Evolutionary conservation across 2,888 invertebrate genomes (phyloP), one percentile per base, ranked within the genome.

Genomic region (Tenthredo distinguenda): DNA sequence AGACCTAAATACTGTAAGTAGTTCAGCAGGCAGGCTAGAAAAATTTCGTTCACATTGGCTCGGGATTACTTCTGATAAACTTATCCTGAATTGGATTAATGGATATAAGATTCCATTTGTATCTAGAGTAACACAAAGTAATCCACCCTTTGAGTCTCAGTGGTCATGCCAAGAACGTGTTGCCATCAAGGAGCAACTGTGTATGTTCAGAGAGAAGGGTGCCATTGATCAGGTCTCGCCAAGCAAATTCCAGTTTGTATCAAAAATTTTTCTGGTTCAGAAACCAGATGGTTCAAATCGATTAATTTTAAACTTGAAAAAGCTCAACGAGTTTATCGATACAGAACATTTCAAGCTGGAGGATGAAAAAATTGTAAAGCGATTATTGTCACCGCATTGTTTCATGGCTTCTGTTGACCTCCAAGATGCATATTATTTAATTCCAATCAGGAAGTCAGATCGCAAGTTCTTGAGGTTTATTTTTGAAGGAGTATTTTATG

Each of bases 291-390:
- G 86, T n/a, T 47, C 65, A 34, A 72, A 83, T 58, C 85, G 88
- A 31, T 85, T 87, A 26, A 87, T 87, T 31, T 43, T 89, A 18
- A 89, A 88, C 34, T 72, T 87, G 9, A 87, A 87, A 68, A 84
- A 40, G 40, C 40, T 40, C 40, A 40, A 40, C 40, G 9, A 40
- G 40, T 40, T 40, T 40, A 40, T 40, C 10, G 21, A 68, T 15
- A 81, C 84, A 7, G 72, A 86, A 26, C 87, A 88, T 87, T 88
- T 88, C 77, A 87, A 87, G 83, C 43, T 88, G 58, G 87, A 87
- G 77, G 84, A 87, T 72, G 37, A 50, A 10, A 74, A 77, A 47
- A 86, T 86, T 5, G 87, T 85, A 31, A 72, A 74, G 31, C 85
- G 72, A 55, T 40, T 87, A 37, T 50, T 88, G 7, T 40, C 43